Conservation (phyloP, 2,113 vertebrate species). For the Xiphorhynchus elegans region DNA sequence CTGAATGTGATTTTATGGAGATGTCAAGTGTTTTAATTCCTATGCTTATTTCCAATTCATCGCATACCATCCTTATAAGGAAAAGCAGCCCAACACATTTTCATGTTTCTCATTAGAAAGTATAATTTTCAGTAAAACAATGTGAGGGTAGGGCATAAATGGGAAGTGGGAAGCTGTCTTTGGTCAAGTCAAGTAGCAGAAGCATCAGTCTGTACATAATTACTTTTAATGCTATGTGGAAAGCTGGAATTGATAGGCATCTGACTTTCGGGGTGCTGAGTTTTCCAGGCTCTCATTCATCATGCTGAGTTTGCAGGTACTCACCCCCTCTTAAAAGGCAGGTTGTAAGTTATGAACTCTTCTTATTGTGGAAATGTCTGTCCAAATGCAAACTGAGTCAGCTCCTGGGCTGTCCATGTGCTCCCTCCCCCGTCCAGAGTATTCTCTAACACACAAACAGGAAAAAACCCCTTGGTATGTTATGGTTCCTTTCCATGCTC, state of each 20-base stretch:
- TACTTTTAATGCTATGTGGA: background rate
- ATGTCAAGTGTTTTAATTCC: conserved; percentile 11
- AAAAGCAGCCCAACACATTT: background rate
- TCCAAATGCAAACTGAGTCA: background rate
- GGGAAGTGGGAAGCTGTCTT: background rate
- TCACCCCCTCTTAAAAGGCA: background rate
- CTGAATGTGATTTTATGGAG: background rate
- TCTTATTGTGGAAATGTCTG: background rate
- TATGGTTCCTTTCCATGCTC: background rate
- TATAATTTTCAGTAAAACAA: background rate
- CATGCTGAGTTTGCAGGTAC: background rate
- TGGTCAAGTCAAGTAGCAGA: background rate
- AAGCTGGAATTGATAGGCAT: background rate
- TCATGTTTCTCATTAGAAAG: background rate
- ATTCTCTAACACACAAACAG: background rate
- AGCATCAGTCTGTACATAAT: background rate
- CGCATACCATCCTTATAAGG: background rate
- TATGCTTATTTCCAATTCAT: background rate
- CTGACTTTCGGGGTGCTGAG: background rate
- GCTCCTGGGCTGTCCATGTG: background rate
- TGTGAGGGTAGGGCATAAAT: background rate
- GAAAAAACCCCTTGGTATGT: background rate
- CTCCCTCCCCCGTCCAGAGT: background rate
- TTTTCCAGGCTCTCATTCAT: background rate
- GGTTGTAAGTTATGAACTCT: background rate